These are phyloP conservation scores for Lacerta agilis DNA, from an alignment of 2,797 vertebrate genomes.

Conservation along the genomic window DNA sequence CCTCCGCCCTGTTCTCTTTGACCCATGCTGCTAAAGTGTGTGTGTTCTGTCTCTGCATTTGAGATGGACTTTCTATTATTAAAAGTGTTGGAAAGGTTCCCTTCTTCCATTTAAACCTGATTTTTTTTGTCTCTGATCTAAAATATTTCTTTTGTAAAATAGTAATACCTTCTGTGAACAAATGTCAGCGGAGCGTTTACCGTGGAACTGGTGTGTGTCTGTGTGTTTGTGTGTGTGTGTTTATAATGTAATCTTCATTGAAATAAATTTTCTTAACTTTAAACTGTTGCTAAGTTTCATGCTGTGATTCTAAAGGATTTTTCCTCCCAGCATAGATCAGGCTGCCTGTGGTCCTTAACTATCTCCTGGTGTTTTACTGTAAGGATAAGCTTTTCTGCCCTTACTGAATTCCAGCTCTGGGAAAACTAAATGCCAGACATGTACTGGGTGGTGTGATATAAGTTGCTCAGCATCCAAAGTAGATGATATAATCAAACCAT, in stretches of 20 bases:
- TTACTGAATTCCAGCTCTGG: slow-evolving; percentile 34
- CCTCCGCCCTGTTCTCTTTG: slow-evolving; percentile 2
- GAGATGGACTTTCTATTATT: slow-evolving; percentile 58
- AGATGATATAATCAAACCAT: background rate
- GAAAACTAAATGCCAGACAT: background rate
- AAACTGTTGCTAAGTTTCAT: slow-evolving; percentile 1
- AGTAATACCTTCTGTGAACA: background rate
- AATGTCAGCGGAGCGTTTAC: slow-evolving; percentile 27
- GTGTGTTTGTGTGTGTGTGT: background rate
- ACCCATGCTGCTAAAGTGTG: slow-evolving; percentile 14
- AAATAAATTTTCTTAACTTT: accelerated
- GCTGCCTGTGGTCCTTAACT: slow-evolving; percentile 24
- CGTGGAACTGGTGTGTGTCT: background rate
- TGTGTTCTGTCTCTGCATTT: background rate
- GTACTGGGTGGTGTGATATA: background rate
- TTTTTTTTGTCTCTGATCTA: slow-evolving; percentile 32
- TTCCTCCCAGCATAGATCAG: slow-evolving; percentile 30
- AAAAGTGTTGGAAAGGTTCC: slow-evolving; percentile 55
- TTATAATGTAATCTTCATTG: background rate
- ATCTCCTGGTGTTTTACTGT: slow-evolving; percentile 26
- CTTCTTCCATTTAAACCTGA: slow-evolving; percentile 45
- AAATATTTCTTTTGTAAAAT: background rate
- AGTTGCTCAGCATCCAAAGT: background rate
- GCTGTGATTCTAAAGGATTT: slow-evolving; percentile 15
- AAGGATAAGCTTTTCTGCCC: slow-evolving; percentile 37